phyloP scores from a whole-genome alignment of 2,113 vertebrate species.

The Bothrops jararaca region DNA sequence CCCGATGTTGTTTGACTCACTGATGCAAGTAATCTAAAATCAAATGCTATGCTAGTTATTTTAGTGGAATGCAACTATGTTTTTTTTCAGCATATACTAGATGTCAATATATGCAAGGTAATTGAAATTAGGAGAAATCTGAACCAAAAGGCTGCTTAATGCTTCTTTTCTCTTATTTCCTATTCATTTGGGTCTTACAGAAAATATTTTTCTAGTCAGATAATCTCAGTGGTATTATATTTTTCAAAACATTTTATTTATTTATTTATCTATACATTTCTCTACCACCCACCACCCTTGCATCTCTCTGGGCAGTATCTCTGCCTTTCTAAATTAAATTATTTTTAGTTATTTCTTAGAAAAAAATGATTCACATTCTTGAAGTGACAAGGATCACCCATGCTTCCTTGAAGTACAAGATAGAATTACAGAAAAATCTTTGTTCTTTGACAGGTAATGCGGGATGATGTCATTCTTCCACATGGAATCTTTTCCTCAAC shows the following conservation, averaged over 20 bases:
- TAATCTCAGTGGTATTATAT: background rate
- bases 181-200: background rate
- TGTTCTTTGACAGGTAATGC: background rate
- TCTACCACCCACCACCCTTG: background rate
- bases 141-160: background rate
- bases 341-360: background rate
- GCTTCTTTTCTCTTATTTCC: background rate
- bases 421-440: background rate
- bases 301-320: background rate
- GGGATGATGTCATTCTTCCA: background rate
- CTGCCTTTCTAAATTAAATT: background rate
- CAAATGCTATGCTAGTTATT: background rate
- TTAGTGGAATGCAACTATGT: background rate
- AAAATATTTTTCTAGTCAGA: background rate
- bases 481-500: background rate
- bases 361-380: background rate
- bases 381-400: background rate
- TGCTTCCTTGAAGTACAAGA: background rate
- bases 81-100: background rate
- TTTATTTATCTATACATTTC: background rate
- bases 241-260: background rate
- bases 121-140: background rate
- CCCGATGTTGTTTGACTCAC: background rate
- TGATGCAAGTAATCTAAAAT: background rate
- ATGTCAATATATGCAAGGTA: background rate